Conservation (phyloP, 2,797 vertebrate genomes). For the Cottoperca gobio region DNA sequence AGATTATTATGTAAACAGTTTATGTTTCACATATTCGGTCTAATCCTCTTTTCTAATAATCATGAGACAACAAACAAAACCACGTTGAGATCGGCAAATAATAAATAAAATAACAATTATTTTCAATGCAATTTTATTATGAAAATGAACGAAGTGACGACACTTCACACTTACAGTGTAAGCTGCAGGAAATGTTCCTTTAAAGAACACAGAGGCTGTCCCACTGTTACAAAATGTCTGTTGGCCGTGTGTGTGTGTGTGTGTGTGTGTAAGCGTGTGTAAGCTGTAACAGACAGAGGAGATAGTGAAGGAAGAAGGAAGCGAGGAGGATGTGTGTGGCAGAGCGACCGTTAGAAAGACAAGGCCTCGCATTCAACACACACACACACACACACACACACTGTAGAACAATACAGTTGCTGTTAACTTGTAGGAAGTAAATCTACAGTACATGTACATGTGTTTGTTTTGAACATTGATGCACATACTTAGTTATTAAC, state of each 20-base stretch:
- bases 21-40: too few species aligned
- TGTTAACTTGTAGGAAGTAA: background rate
- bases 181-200: too few species aligned
- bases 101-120: too few species aligned
- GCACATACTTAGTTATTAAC: background rate
- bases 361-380: conserved; percentile 31
- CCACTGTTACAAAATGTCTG: too few species aligned
- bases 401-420: background rate
- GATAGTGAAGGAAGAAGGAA: conserved; percentile 64
- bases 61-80: too few species aligned
- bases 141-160: too few species aligned
- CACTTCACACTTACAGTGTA: too few species aligned
- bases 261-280: background rate
- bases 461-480: background rate
- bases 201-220: too few species aligned
- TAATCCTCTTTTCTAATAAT: too few species aligned
- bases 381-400: conserved; percentile 9
- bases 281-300: conserved; percentile 44
- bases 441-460: fast-evolving
- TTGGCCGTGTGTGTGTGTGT: background rate
- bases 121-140: too few species aligned
- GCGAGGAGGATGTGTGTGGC: conserved; percentile 65
- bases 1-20: too few species aligned
- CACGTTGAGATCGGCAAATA: too few species aligned
- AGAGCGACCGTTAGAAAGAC: conserved; percentile 63